A percentile compares a stretch with the other conserved stretches of the same genome.
phyloP scores from a whole-genome alignment of 2,888 invertebrate species.

The Ypsolopha scabrella region DNA sequence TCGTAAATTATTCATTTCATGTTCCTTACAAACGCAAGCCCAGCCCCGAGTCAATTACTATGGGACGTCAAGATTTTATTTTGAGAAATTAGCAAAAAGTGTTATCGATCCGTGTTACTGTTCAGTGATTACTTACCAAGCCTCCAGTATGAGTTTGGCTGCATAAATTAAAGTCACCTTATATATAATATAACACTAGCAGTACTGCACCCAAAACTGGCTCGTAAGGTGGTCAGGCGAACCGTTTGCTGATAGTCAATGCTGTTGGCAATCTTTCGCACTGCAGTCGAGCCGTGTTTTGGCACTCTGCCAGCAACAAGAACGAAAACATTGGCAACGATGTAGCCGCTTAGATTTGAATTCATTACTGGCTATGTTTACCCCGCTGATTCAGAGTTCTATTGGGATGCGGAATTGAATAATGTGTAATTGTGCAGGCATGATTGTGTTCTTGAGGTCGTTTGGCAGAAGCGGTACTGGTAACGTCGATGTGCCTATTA shows the following conservation, averaged over 20 bases:
- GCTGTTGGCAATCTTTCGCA: constrained; percentile 14
- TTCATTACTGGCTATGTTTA: not conserved
- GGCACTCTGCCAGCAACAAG: constrained; percentile 11
- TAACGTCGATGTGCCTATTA: not conserved
- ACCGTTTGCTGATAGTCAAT: not conserved
- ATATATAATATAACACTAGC: no score
- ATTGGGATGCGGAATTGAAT: not conserved
- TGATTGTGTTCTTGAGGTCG: not conserved
- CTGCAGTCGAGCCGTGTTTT: constrained; percentile 12
- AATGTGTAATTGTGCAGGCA: not conserved
- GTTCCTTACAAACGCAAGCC: no score
- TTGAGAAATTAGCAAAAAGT: no score
- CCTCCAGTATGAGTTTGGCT: no score
- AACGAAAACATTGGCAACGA: constrained; percentile 7
- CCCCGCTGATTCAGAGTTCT: not conserved
- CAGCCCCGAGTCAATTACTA: no score
- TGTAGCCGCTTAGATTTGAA: constrained; percentile 10
- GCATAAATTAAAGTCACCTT: no score
- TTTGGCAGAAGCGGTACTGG: not conserved
- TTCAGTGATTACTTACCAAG: no score
- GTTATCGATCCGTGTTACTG: no score
- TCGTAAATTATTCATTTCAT: no score
- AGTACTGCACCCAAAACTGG: no score
- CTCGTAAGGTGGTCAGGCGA: no score
- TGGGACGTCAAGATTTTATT: no score